Evolutionary conservation across 2,797 vertebrate species (phyloP), one percentile per base, ranked within the genome.

Genomic region (Petrocephalus schoutedeni): DNA sequence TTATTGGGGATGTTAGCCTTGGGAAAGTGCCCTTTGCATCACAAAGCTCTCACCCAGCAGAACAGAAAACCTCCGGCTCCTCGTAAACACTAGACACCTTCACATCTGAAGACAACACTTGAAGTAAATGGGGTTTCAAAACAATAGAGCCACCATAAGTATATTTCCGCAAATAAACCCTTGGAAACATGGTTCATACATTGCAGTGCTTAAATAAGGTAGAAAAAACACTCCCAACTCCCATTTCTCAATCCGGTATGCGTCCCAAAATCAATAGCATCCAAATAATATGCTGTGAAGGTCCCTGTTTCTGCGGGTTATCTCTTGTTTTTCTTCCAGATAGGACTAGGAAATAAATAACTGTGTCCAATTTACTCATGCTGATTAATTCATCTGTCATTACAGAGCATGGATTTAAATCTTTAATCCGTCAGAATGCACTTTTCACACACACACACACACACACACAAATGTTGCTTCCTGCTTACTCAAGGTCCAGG

Each of bases 61-160:
- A 54, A 54, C 21, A 41, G 67, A 74, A 16, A 71, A 5, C 28
- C 67, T 71, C 32, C 67, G 16, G 67, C 67, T 36, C 14, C 28
- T 71, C 41, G 6, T 80, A 49, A 58, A 56, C 21, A 32, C 84
- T 32, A 53, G 3, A 16, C 54, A 41, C 14, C 21, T 85, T 85
- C 54, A 85, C 23, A 58, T 58, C 19, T 56, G 28, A 56, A 85
- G 84, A 28, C 14, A 41, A 58, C 53, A 85, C 53, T 32, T 16
- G 28, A 85, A 58, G 54, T 19, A 85, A 85, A 85, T 85, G 53
- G 84, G 84, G 23, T n/a, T 56, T 23, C 49, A 84, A 85, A 85
- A 85, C 54, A 85, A 85, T n/a, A 58, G 14, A 85, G 28, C n/a
- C 51, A 85, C 21, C 21, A 28, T 0, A 32, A 56, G n/a, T 57